Evolutionary conservation across 1,140 invertebrate genomes (phyloP).

Genomic region (Lordiphosa clarofinis): DNA sequence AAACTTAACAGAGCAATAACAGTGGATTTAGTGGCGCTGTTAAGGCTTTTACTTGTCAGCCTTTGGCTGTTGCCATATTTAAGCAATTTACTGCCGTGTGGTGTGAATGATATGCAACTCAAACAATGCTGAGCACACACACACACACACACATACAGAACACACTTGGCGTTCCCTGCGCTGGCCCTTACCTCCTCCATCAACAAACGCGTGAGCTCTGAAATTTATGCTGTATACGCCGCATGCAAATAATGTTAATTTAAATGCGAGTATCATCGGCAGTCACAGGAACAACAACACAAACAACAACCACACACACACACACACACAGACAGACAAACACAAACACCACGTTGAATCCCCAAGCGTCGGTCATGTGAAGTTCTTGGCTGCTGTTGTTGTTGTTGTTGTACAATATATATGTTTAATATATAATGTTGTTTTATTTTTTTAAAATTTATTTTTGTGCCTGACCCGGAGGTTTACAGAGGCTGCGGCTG

Average conservation of each 20-base stretch:
- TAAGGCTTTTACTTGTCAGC: background rate
- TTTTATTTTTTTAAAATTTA: constrained; percentile 1
- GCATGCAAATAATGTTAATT: constrained; percentile 77
- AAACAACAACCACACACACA: constrained; percentile 12
- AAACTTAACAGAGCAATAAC: no score
- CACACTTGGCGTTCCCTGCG: constrained; percentile 1
- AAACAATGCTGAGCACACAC: constrained; percentile 29
- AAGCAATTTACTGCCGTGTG: constrained; percentile 48
- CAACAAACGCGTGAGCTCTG: constrained; percentile 23
- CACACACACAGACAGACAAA: background rate
- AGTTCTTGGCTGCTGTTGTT: background rate
- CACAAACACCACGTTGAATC: constrained; percentile 19
- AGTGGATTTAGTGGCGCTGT: background rate
- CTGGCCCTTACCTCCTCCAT: background rate
- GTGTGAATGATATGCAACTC: constrained; percentile 48
- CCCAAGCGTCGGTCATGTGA: constrained; percentile 14
- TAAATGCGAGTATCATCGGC: constrained; percentile 74
- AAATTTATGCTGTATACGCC: constrained; percentile 72
- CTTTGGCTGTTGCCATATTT: constrained; percentile 25
- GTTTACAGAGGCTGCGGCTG: background rate
- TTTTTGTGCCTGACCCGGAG: constrained; percentile 1
- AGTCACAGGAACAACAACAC: constrained; percentile 30
- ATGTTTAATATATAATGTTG: background rate
- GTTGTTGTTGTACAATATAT: background rate
- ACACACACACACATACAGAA: background rate